phyloP scores from a whole-genome alignment of 2,888 invertebrate species.

The Xestobium rufovillosum region DNA sequence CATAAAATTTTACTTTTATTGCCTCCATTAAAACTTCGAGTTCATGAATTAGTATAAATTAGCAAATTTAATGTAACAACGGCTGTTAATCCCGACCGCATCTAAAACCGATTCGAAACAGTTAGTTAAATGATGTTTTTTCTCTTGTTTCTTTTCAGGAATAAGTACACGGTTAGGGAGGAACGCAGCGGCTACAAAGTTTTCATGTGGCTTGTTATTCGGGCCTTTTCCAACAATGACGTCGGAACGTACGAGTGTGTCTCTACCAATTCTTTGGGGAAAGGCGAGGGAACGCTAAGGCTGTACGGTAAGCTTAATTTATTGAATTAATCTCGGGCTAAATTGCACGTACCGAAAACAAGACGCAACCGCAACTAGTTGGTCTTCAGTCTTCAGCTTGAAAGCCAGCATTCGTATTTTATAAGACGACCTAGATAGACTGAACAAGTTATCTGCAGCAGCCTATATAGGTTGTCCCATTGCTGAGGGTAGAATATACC shows the following conservation, averaged over 20 bases:
- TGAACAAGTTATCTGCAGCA: too few relatives aligned
- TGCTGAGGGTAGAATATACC: too few relatives aligned
- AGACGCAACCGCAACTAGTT: slow-evolving; percentile 1
- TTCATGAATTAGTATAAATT: too few relatives aligned
- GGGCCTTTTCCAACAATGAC: slow-evolving; percentile 50
- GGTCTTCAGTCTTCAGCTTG: neutral
- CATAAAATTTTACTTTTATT: too few relatives aligned
- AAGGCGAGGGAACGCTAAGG: slow-evolving; percentile 67
- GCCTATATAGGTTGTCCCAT: too few relatives aligned
- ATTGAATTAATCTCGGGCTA: too few relatives aligned
- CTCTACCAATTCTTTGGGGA: slow-evolving; percentile 71
- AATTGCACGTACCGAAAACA: neutral
- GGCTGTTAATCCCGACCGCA: too few relatives aligned
- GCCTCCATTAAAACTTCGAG: too few relatives aligned
- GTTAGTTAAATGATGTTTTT: too few relatives aligned
- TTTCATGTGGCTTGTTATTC: slow-evolving; percentile 59
- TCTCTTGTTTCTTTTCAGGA: too few relatives aligned
- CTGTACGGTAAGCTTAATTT: slow-evolving; percentile 54
- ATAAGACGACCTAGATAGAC: slow-evolving; percentile 1
- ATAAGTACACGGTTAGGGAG: slow-evolving; percentile 66
- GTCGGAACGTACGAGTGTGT: slow-evolving; percentile 61
- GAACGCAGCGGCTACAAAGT: slow-evolving; percentile 66
- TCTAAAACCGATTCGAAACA: too few relatives aligned
- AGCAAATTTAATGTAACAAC: too few relatives aligned
- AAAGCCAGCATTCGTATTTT: neutral